Conservation (phyloP, 2,888 invertebrate genomes). For the Lutraria lutraria region DNA sequence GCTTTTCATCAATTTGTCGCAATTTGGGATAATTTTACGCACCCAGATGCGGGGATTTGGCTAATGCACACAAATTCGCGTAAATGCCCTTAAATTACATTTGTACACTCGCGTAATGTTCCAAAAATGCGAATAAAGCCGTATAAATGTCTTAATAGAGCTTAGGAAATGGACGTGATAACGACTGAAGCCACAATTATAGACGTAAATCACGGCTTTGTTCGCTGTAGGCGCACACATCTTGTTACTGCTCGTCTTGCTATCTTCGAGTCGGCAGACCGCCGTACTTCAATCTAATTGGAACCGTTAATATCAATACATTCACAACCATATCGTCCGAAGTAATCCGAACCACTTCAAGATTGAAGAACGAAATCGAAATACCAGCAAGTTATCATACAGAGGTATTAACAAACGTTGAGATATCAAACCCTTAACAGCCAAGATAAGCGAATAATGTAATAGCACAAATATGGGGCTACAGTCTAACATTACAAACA, state of each 20-base stretch:
- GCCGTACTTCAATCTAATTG: slow-evolving; percentile 37
- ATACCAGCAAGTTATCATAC: slow-evolving; percentile 38
- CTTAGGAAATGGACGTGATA: slow-evolving; percentile 16
- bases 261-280: slow-evolving; percentile 6
- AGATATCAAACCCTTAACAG: not conserved
- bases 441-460: slow-evolving; percentile 20
- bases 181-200: slow-evolving; percentile 39
- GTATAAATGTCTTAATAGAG: slow-evolving; percentile 46
- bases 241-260: not conserved
- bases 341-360: slow-evolving; percentile 46
- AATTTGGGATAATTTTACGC: not conserved
- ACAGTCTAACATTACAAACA: slow-evolving; percentile 18
- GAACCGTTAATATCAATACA: slow-evolving; percentile 48
- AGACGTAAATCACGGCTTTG: slow-evolving; percentile 29
- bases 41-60: not conserved
- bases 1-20: not conserved
- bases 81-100: slow-evolving; percentile 13
- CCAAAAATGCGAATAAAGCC: slow-evolving; percentile 42
- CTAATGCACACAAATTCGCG: slow-evolving; percentile 3
- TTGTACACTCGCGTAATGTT: not conserved
- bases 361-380: slow-evolving; percentile 36
- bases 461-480: slow-evolving; percentile 3
- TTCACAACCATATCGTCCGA: slow-evolving; percentile 35
- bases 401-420: slow-evolving; percentile 24
- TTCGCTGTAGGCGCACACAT: not conserved